Conservation (phyloP, 2,113 vertebrate species). For the Himantopus leucocephalus region DNA sequence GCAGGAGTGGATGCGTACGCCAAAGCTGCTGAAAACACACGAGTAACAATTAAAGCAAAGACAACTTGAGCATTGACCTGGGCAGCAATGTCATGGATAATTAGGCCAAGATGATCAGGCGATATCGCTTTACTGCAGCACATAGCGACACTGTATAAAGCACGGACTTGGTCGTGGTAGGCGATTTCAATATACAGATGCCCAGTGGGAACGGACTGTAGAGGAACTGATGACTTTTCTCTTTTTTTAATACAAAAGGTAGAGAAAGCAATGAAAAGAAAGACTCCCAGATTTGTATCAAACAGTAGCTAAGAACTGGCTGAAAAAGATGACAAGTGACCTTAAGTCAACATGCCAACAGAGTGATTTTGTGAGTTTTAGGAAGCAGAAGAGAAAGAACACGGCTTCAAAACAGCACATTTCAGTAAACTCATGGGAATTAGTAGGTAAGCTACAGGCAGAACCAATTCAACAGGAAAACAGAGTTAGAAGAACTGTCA, state of each 20-base stretch:
- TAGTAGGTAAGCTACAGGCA: background rate
- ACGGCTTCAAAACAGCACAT: background rate
- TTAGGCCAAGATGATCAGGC: background rate
- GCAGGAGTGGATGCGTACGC: fast-evolving
- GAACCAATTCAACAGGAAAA: background rate
- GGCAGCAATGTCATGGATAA: background rate
- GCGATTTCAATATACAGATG: fast-evolving
- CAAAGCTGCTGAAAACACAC: background rate
- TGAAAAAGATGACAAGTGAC: background rate
- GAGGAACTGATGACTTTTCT: background rate
- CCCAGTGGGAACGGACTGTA: background rate
- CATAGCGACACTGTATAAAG: fast-evolving
- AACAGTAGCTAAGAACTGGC: background rate
- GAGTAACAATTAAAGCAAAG: background rate
- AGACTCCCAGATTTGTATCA: background rate
- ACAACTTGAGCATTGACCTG: background rate
- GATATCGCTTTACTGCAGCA: background rate
- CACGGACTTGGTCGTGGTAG: fast-evolving
- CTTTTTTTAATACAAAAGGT: background rate
- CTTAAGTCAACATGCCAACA: background rate
- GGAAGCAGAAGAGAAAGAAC: background rate
- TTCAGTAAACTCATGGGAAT: background rate
- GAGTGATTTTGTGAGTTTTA: background rate
- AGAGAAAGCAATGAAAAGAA: background rate
- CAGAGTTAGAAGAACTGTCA: background rate